These are phyloP conservation scores for Hassar affinis DNA, from an alignment of 2,113 vertebrate species.

Conservation along the genomic window DNA sequence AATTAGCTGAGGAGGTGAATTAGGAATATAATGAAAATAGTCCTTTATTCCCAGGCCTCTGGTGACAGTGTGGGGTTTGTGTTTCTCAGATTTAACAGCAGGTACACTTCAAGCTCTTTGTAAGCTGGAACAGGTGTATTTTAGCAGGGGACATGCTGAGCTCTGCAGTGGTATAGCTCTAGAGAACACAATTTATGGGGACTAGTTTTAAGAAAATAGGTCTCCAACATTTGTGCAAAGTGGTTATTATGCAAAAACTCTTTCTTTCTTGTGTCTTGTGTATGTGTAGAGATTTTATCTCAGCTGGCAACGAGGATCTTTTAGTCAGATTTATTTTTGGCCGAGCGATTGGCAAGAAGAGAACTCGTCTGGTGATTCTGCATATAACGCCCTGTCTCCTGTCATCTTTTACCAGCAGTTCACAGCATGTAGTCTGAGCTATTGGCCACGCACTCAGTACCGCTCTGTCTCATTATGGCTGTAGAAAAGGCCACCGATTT, in stretches of 20 bases:
- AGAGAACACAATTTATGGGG: neutral
- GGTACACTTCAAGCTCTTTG: neutral
- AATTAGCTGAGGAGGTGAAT: neutral
- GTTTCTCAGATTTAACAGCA: neutral
- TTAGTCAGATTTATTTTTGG: slow-evolving; percentile 39
- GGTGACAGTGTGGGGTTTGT: neutral
- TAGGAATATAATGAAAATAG: neutral
- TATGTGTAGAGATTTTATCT: slow-evolving; percentile 6
- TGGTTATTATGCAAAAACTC: neutral
- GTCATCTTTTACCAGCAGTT: slow-evolving; percentile 23
- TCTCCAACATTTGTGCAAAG: neutral
- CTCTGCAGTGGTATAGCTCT: neutral
- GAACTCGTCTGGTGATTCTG: slow-evolving; percentile 21
- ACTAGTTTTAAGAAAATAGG: neutral
- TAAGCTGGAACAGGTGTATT: neutral
- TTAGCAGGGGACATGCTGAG: neutral
- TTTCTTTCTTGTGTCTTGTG: neutral
- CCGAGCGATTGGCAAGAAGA: slow-evolving; percentile 23
- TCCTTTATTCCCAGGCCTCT: neutral
- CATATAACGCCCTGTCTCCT: slow-evolving; percentile 15
- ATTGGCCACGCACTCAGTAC: neutral
- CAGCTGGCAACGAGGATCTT: slow-evolving; percentile 18
- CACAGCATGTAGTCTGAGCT: slow-evolving; percentile 19
- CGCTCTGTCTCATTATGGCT: slow-evolving; percentile 12
- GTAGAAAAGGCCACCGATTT: slow-evolving; percentile 4